Evolutionary conservation across 2,888 invertebrate genomes (phyloP), one percentile per base, ranked within the genome.

Genomic region (Pristionchus exspectatus): DNA sequence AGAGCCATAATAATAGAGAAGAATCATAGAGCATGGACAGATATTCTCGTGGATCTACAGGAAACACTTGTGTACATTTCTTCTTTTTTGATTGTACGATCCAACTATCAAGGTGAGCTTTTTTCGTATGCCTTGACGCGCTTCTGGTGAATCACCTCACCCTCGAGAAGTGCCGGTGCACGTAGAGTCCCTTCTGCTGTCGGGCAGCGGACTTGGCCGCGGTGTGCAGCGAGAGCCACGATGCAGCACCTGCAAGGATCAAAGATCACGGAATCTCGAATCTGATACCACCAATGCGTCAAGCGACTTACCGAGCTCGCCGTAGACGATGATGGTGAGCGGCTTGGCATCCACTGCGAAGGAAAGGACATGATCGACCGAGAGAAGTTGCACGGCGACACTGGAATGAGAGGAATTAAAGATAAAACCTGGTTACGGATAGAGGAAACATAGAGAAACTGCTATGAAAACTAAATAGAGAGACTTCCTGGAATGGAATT

Each of bases 91-190:
- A n/a, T n/a, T n/a, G n/a, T n/a, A n/a, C n/a, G n/a, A n/a, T n/a
- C n/a, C n/a, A n/a, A n/a, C n/a, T n/a, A n/a, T n/a, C n/a, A n/a
- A n/a, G n/a, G n/a, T n/a, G n/a, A n/a, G n/a, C n/a, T n/a, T n/a
- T n/a, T n/a, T n/a, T n/a, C n/a, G n/a, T n/a, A n/a, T n/a, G n/a
- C 10, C 27, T 30, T 9, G 18, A 50, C 50, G 33, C 77, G 18
- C 77, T 77, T 24, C 30, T 59, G 27, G 44, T 30, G n/a, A 16
- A 16, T 16, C 72, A 30, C 21, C 87, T 54, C 12, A 97, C 97
- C 96, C 97, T 97, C 0, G 97, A 96, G 96, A 97, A 97, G 96
- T 98, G 98, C 72, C 99, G 96, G 74, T 98, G 96, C 90, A 98
- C 96, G 96, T 98, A 99, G 95, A 97, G 97, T 16, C 98, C 96